Evolutionary conservation across 1,140 invertebrate species (phyloP).

Genomic region (Megathymus violae): DNA sequence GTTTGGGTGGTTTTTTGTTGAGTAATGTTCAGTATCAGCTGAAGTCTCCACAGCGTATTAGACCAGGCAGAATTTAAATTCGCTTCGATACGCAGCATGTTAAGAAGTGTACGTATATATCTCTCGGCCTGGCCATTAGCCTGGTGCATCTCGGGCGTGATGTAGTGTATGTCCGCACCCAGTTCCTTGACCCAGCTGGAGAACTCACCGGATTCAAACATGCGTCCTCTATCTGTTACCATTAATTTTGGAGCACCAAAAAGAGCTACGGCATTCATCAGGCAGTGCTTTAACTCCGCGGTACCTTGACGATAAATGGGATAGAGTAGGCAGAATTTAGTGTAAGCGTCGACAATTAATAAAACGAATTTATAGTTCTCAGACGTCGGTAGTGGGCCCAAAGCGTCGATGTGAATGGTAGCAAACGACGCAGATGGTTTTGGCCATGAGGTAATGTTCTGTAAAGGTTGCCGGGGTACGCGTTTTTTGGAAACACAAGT

Average conservation of each 20-base stretch:
- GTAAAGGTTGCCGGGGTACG: background rate
- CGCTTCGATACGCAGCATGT: background rate
- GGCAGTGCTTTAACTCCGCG: background rate
- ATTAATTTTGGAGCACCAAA: slow-evolving; percentile 36
- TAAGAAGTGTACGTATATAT: background rate
- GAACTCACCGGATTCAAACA: slow-evolving; percentile 38
- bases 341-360: slow-evolving; percentile 29
- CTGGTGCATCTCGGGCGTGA: slow-evolving; percentile 44
- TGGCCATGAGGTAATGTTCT: background rate
- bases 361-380: slow-evolving; percentile 26
- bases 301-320: background rate
- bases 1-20: slow-evolving; percentile 34
- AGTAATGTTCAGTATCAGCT: slow-evolving; percentile 34
- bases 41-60: slow-evolving; percentile 24
- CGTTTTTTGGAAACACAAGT: background rate
- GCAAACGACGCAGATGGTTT: slow-evolving; percentile 21
- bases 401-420: slow-evolving; percentile 40
- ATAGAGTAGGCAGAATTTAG: slow-evolving; percentile 16
- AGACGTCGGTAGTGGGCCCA: slow-evolving; percentile 36
- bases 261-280: slow-evolving; percentile 8
- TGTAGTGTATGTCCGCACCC: slow-evolving; percentile 30
- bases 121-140: slow-evolving; percentile 37
- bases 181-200: slow-evolving; percentile 23
- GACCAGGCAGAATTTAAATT: slow-evolving; percentile 23
- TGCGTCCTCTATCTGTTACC: slow-evolving; percentile 35